These are phyloP conservation scores for Hippopotamyrus pictus DNA, from an alignment of 2,797 vertebrate genomes.

Conservation along the genomic window DNA sequence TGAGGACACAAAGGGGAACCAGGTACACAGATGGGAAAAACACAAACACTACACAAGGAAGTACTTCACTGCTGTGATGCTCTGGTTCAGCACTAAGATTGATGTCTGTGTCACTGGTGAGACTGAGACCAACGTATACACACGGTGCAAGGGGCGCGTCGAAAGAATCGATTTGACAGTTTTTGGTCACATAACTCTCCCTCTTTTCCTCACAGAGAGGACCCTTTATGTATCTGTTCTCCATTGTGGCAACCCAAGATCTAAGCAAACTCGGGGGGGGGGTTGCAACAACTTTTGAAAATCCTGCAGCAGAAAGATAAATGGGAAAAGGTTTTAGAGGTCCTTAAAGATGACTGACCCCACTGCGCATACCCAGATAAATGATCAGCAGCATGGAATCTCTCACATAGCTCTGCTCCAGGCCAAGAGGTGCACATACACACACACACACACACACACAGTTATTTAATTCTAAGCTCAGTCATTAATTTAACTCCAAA, in stretches of 20 bases:
- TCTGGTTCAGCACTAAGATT: neutral
- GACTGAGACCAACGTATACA: neutral
- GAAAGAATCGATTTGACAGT: neutral
- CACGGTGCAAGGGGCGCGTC: neutral
- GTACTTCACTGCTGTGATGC: neutral
- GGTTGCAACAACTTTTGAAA: neutral
- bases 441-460: constrained; percentile 24
- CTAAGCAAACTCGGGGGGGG: neutral
- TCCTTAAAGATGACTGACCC: neutral
- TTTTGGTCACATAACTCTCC: neutral
- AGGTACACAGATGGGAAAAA: neutral
- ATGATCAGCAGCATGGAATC: constrained; percentile 33
- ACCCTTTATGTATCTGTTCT: neutral
- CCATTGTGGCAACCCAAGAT: neutral
- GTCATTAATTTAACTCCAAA: constrained; percentile 10
- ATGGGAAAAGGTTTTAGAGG: neutral
- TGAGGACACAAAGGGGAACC: neutral
- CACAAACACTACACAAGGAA: neutral
- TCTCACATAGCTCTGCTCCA: neutral
- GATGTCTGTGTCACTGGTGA: neutral
- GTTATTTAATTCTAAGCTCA: neutral
- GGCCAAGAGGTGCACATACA: constrained; percentile 23
- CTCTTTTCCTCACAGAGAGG: neutral
- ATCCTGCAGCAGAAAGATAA: neutral
- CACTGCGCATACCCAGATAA: constrained; percentile 47